Conservation (phyloP, 2,888 invertebrate species). For the Oxyteleia sp. region DNA sequence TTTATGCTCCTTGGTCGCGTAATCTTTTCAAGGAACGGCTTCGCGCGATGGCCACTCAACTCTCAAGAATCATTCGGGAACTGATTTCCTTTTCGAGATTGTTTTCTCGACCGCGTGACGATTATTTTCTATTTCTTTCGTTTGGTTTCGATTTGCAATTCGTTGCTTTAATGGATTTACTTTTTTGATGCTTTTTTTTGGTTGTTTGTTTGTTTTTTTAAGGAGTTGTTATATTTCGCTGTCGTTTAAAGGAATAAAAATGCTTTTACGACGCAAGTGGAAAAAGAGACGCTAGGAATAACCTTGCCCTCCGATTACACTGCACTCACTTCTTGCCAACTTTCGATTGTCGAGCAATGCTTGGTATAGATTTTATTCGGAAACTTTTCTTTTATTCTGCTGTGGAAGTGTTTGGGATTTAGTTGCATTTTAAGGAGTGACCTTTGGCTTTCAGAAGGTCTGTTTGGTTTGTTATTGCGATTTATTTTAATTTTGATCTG, state of each 20-base stretch:
- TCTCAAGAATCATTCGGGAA: constrained; percentile 57
- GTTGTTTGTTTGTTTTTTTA: background rate
- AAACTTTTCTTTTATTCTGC: constrained; percentile 39
- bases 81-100: constrained; percentile 65
- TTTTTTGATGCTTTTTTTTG: background rate
- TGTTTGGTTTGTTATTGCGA: too few species aligned
- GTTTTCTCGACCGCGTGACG: constrained; percentile 44
- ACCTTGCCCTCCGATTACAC: constrained; percentile 17
- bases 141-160: too few species aligned
- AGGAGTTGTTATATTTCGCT: too few species aligned
- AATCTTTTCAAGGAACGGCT: constrained; percentile 65
- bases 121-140: constrained; percentile 23
- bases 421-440: background rate
- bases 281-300: constrained; percentile 1
- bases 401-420: background rate
- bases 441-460: background rate
- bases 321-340: constrained; percentile 14
- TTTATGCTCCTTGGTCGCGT: constrained; percentile 68
- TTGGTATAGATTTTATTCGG: constrained; percentile 23
- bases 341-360: constrained; percentile 21
- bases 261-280: background rate
- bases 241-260: background rate
- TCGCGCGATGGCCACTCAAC: constrained; percentile 52
- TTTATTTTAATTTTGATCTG: too few species aligned
- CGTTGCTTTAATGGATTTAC: background rate